Conservation (phyloP, 1,140 invertebrate species). For the Teleogryllus occipitalis region DNA sequence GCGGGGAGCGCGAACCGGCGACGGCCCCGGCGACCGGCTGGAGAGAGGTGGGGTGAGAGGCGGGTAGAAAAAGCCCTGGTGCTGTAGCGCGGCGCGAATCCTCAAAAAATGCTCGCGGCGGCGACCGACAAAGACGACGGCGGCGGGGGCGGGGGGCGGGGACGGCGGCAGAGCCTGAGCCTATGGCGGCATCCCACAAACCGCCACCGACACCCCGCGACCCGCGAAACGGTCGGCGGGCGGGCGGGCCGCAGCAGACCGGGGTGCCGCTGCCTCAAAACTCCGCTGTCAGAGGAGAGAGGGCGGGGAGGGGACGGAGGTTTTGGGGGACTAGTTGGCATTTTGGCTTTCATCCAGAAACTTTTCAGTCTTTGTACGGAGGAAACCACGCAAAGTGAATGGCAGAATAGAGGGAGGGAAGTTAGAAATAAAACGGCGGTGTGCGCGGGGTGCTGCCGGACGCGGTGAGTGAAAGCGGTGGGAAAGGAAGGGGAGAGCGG, state of each 20-base stretch:
- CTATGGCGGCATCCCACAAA: not conserved
- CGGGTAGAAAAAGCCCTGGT: not conserved
- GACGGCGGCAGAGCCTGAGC: too few species aligned
- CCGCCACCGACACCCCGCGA: not conserved
- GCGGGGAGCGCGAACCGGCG: too few species aligned
- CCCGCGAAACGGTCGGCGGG: not conserved
- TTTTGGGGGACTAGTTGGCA: not conserved
- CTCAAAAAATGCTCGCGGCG: not conserved
- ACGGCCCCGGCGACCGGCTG: too few species aligned
- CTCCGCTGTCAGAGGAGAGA: not conserved
- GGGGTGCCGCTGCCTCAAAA: not conserved
- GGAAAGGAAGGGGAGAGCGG: not conserved
- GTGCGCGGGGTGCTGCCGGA: not conserved
- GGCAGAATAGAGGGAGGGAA: constrained; percentile 2
- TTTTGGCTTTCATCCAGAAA: constrained; percentile 1
- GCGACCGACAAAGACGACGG: not conserved
- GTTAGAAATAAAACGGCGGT: not conserved
- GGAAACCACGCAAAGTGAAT: not conserved
- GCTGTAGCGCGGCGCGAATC: not conserved
- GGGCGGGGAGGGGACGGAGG: too few species aligned
- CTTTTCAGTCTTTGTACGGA: not conserved
- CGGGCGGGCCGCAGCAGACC: not conserved
- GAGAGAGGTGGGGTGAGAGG: not conserved
- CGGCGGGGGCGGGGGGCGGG: too few species aligned
- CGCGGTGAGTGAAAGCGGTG: not conserved